Evolutionary conservation across 2,888 invertebrate species (phyloP).

Genomic region (Seira musarum): DNA sequence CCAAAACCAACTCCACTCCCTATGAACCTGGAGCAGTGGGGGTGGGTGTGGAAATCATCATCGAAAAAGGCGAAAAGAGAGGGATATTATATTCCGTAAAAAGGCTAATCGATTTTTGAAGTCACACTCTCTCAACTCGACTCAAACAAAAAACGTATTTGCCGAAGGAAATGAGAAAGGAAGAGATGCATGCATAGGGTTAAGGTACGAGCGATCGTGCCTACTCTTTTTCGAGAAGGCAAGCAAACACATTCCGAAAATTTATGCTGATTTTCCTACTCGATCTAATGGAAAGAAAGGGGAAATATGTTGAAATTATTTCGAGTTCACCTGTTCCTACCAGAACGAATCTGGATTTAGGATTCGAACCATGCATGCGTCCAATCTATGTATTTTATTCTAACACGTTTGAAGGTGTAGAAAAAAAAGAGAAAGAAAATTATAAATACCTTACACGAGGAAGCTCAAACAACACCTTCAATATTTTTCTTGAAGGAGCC

Average conservation of each 20-base stretch:
- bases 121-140: background rate
- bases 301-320: background rate
- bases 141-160: background rate
- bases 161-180: background rate
- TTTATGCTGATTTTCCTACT: too few species aligned
- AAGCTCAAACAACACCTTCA: background rate
- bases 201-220: too few species aligned
- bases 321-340: background rate
- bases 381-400: too few species aligned
- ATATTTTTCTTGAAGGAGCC: background rate
- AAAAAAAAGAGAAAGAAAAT: too few species aligned
- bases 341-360: background rate
- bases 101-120: conserved; percentile 32
- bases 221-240: background rate
- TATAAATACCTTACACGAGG: background rate
- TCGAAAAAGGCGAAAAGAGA: too few species aligned
- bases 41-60: too few species aligned
- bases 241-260: too few species aligned
- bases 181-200: background rate
- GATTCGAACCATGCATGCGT: background rate
- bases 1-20: too few species aligned
- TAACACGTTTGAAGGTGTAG: background rate
- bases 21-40: background rate
- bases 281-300: background rate
- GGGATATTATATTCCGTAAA: background rate